These are phyloP conservation scores for Bactericera cockerelli DNA, from an alignment of 1,140 invertebrate species.

Conservation along the genomic window DNA sequence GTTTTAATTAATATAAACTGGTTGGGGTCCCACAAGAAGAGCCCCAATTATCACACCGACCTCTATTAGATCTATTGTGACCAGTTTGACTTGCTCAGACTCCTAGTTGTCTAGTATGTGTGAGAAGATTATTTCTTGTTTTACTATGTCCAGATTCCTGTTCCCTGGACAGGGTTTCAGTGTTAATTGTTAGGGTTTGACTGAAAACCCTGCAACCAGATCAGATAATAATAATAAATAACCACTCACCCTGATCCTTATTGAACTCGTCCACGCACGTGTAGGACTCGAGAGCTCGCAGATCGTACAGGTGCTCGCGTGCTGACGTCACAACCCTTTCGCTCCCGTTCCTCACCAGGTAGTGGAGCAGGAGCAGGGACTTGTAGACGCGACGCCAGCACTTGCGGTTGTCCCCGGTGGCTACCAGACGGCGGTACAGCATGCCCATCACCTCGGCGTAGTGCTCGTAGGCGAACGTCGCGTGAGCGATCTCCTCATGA, in stretches of 20 bases:
- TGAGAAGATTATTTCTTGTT: too few species aligned
- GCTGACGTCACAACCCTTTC: conserved; percentile 95
- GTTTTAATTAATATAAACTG: too few species aligned
- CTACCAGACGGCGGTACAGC: conserved; percentile 97
- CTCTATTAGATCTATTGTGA: too few species aligned
- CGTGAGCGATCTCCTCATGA: conserved; percentile 92
- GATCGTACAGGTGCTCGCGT: conserved; percentile 92
- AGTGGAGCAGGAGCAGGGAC: conserved; percentile 78
- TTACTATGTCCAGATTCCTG: too few species aligned
- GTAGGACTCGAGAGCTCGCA: conserved; percentile 89
- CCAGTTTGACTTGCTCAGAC: too few species aligned
- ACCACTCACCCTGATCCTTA: conserved; percentile 78
- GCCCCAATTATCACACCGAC: too few species aligned
- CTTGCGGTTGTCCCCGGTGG: conserved; percentile 69
- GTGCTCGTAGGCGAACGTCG: conserved; percentile 96
- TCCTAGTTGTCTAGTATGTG: too few species aligned
- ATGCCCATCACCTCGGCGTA: conserved; percentile 94
- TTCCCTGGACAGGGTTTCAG: too few species aligned
- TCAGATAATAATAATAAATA: too few species aligned
- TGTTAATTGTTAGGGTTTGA: too few species aligned
- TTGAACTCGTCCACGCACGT: conserved; percentile 91
- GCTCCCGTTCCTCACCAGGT: conserved; percentile 89
- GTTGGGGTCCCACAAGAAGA: too few species aligned
- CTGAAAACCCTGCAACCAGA: too few species aligned
- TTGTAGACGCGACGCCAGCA: conserved; percentile 97